A percentile compares a stretch with the other conserved stretches of the same genome.
Evolutionary conservation across 2,113 vertebrate species (phyloP).

Genomic region (Phalacrocorax carbo): DNA sequence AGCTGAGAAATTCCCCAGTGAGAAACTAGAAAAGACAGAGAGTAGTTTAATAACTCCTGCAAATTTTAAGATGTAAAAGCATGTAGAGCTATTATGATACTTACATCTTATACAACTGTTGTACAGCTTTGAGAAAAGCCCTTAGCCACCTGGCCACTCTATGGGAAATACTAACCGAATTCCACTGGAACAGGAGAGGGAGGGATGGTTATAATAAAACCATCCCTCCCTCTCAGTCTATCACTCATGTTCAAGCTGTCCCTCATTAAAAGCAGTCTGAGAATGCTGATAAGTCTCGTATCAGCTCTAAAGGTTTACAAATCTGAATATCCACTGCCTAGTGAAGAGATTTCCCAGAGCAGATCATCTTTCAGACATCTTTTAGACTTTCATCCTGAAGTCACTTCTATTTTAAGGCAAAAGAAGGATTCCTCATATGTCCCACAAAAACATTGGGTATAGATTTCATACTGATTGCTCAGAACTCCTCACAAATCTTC

Average conservation of each 20-base stretch:
- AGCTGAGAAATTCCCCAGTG: constrained; percentile 76
- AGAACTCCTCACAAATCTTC: not conserved
- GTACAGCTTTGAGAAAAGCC: not conserved
- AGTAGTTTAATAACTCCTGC: not conserved
- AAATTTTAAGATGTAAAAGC: not conserved
- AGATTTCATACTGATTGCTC: not conserved
- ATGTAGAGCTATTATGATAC: not conserved
- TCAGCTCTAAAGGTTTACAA: not conserved
- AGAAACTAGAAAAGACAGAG: constrained; percentile 69
- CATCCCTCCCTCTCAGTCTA: not conserved
- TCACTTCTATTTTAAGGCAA: not conserved
- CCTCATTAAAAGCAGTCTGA: not conserved
- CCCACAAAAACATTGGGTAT: not conserved
- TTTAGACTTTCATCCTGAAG: not conserved
- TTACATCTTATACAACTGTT: not conserved
- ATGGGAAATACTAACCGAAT: not conserved
- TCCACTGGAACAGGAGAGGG: not conserved
- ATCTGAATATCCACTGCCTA: not conserved
- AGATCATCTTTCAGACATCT: not conserved
- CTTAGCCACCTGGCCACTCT: not conserved
- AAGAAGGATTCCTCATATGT: not conserved
- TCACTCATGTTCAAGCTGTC: not conserved
- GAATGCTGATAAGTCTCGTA: not conserved
- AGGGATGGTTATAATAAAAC: not conserved
- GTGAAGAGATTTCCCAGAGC: not conserved